Conservation (phyloP, 2,797 vertebrate species). For the Eleutherodactylus coqui region DNA sequence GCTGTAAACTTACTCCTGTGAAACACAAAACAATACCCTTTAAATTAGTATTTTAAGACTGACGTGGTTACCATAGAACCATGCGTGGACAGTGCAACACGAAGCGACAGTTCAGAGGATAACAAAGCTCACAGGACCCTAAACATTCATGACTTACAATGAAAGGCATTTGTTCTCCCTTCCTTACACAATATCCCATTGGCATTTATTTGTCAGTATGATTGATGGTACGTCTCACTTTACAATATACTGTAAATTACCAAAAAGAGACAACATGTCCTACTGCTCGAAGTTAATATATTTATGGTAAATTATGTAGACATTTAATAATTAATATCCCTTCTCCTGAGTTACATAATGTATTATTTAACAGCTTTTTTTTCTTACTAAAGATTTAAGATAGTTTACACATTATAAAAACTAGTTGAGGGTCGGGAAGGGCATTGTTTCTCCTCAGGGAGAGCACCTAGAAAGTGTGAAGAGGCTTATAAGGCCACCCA, state of each 20-base stretch:
- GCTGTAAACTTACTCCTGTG: not conserved
- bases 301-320: not conserved
- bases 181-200: not conserved
- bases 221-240: not conserved
- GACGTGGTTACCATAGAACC: slow-evolving; percentile 48
- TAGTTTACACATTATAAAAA: too few species aligned
- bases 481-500: too few species aligned
- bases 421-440: too few species aligned
- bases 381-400: not conserved
- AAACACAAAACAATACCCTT: slow-evolving; percentile 37
- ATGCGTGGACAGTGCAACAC: slow-evolving; percentile 7
- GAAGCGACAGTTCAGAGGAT: slow-evolving; percentile 7
- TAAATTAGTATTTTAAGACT: slow-evolving; percentile 25
- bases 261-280: not conserved
- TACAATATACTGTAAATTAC: not conserved
- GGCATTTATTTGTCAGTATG: not conserved
- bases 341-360: not conserved
- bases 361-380: not conserved
- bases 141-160: not conserved
- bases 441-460: too few species aligned
- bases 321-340: not conserved
- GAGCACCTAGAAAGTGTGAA: too few species aligned
- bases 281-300: too few species aligned
- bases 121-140: not conserved
- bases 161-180: not conserved